phyloP scores from a whole-genome alignment of 2,113 vertebrate species.

The Zosterops pallidus region DNA sequence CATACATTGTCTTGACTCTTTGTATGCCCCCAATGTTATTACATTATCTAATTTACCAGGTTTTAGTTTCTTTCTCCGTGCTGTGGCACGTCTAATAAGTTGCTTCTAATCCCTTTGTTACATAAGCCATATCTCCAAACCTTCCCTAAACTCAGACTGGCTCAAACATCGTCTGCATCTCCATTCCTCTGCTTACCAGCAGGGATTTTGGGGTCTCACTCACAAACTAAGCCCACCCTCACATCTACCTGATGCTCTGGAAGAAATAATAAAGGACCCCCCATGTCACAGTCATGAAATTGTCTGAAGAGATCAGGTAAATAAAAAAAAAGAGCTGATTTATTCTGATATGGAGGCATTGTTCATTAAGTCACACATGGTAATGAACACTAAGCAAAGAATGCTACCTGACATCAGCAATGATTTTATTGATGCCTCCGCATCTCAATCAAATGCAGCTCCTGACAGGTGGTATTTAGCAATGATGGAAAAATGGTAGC shows the following conservation, averaged over 20 bases:
- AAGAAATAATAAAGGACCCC: neutral
- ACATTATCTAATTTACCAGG: neutral
- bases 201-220: neutral
- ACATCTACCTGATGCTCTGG: neutral
- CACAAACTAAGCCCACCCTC: neutral
- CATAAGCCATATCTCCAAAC: neutral
- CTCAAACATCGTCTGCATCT: neutral
- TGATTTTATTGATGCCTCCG: slow-evolving; percentile 59
- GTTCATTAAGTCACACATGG: slow-evolving; percentile 19
- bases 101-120: neutral
- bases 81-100: neutral
- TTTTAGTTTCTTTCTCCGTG: neutral
- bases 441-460: slow-evolving; percentile 43
- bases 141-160: neutral
- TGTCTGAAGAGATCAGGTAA: neutral
- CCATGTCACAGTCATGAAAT: neutral
- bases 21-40: neutral
- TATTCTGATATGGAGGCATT: neutral
- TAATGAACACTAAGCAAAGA: slow-evolving; percentile 8
- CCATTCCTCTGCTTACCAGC: neutral
- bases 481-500: slow-evolving; percentile 38
- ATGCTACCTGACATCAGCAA: slow-evolving; percentile 49
- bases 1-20: neutral
- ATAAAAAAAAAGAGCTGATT: neutral
- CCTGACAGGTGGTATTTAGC: slow-evolving; percentile 51